Conservation (phyloP, 2,888 invertebrate genomes). For the Bruchidius siliquastri region DNA sequence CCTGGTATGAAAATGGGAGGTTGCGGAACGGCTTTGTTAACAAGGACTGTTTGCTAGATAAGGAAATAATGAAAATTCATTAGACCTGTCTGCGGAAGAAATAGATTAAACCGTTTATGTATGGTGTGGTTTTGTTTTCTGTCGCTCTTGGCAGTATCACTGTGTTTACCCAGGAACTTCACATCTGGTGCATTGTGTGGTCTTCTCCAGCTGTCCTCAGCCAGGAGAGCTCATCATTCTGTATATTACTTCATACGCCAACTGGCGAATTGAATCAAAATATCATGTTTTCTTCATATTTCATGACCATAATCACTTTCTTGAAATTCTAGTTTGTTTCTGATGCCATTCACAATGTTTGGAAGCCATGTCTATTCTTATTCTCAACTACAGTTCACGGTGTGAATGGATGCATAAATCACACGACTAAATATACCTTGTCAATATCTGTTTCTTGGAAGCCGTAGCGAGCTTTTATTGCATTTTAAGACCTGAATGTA, state of each 20-base stretch:
- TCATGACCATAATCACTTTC: too few relatives aligned
- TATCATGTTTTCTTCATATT: too few relatives aligned
- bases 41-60: neutral
- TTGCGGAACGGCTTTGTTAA: neutral
- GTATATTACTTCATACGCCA: too few relatives aligned
- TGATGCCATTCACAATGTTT: neutral
- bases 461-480: neutral
- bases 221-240: too few relatives aligned
- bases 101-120: neutral
- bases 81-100: neutral
- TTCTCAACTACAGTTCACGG: neutral
- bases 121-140: neutral
- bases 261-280: too few relatives aligned
- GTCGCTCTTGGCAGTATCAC: neutral
- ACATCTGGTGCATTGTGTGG: neutral
- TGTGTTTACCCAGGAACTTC: too few relatives aligned
- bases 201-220: neutral
- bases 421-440: neutral
- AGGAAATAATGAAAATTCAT: neutral
- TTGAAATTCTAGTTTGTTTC: too few relatives aligned
- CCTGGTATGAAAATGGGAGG: neutral
- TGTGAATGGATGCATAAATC: neutral
- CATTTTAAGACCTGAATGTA: neutral
- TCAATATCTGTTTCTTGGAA: neutral
- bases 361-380: neutral